A percentile compares a stretch with the other conserved stretches of the same genome.
These are phyloP conservation scores for Melanotaenia trifasciata DNA, from an alignment of 2,797 vertebrate species.

Conservation along the genomic window DNA sequence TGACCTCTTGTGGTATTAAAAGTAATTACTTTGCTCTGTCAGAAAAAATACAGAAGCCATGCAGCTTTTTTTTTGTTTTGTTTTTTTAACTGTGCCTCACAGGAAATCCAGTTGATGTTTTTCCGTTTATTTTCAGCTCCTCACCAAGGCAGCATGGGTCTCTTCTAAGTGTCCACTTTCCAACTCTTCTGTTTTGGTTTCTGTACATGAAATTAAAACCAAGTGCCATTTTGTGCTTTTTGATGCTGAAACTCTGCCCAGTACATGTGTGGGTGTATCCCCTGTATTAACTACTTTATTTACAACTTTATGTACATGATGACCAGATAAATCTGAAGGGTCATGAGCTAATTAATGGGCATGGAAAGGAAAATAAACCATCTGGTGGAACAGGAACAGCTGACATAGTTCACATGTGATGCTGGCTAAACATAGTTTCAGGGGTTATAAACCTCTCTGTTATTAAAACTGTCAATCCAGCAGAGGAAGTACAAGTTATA, in stretches of 20 bases:
- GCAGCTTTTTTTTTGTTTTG: not conserved
- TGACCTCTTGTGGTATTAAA: conserved; percentile 54
- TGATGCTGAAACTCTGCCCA: too few species aligned
- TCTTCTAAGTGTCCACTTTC: not conserved
- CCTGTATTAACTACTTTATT: too few species aligned
- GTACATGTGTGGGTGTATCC: too few species aligned
- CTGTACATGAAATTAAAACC: too few species aligned
- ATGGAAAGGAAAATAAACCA: not conserved
- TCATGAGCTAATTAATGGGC: not conserved
- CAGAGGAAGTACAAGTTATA: not conserved
- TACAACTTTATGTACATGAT: not conserved
- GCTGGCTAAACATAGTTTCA: not conserved
- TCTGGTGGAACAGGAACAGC: not conserved
- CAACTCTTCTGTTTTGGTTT: too few species aligned
- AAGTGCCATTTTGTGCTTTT: too few species aligned
- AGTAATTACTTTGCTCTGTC: conserved; percentile 20
- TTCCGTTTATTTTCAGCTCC: not conserved
- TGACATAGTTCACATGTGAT: not conserved
- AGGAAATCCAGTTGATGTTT: not conserved
- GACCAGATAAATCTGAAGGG: not conserved
- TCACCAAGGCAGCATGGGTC: too few species aligned
- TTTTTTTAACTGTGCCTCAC: not conserved
- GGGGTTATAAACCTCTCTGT: not conserved
- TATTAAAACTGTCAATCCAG: not conserved
- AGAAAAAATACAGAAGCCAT: not conserved